Evolutionary conservation across 2,888 invertebrate genomes (phyloP).

Genomic region (Amphipoea oculea): DNA sequence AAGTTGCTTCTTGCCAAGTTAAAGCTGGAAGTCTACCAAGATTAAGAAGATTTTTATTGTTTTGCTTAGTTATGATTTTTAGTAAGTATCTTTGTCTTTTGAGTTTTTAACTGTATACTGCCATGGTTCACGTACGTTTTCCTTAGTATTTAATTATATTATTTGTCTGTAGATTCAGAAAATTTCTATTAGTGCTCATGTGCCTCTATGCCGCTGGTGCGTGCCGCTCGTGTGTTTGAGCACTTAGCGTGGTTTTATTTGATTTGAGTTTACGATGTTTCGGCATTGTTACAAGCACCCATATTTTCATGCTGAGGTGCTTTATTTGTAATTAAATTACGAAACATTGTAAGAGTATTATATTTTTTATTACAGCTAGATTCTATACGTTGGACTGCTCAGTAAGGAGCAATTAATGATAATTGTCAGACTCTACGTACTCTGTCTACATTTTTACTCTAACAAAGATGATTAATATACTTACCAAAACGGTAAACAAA

Average conservation of each 20-base stretch:
- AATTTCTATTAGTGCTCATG: background rate
- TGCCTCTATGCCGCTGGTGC: background rate
- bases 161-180: too few relatives aligned
- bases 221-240: background rate
- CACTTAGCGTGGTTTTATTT: constrained; percentile 8
- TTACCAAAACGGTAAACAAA: background rate
- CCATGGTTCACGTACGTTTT: background rate
- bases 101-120: background rate
- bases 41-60: constrained; percentile 36
- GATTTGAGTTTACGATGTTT: background rate
- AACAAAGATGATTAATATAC: background rate
- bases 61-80: constrained; percentile 16
- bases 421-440: constrained; percentile 5
- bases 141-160: background rate
- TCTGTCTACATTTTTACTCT: background rate
- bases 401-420: background rate
- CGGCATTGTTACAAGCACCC: background rate
- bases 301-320: background rate
- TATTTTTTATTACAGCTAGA: background rate
- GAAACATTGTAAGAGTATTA: background rate
- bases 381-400: background rate
- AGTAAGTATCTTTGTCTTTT: background rate
- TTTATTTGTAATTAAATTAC: constrained; percentile 1
- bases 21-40: constrained; percentile 61
- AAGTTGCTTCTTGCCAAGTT: constrained; percentile 55